Conservation (phyloP, 2,797 vertebrate genomes). For the Enteromius thamalakanensis region DNA sequence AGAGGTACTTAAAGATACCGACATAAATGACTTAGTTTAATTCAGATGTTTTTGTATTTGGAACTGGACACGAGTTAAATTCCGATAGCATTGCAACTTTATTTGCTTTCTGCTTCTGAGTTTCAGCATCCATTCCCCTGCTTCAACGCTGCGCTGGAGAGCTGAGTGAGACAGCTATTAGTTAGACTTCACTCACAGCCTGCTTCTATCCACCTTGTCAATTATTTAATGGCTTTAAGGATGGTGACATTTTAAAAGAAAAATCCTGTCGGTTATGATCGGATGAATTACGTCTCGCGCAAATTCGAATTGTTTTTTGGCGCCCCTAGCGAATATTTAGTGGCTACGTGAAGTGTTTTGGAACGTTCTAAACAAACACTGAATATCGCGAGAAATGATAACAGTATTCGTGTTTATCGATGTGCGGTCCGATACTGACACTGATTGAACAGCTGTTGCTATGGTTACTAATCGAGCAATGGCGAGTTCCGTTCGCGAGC, state of each 20-base stretch:
- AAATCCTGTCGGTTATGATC: neutral
- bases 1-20: neutral
- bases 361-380: neutral
- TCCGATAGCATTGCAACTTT: conserved; percentile 3
- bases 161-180: neutral
- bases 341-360: neutral
- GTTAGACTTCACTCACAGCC: neutral
- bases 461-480: neutral
- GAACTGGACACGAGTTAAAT: neutral
- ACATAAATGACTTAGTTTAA: neutral
- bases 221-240: neutral
- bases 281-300: neutral
- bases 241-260: neutral
- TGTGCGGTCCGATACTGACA: neutral
- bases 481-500: neutral
- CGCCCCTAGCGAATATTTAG: conserved; percentile 15
- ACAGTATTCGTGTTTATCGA: neutral
- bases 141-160: neutral
- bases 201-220: neutral
- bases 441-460: neutral
- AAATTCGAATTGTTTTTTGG: neutral
- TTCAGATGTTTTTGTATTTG: neutral
- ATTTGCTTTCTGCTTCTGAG: neutral
- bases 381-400: neutral
- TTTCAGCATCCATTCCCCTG: neutral